These are phyloP conservation scores for Corythornis vintsioides DNA, from an alignment of 2,113 vertebrate genomes.

Conservation along the genomic window DNA sequence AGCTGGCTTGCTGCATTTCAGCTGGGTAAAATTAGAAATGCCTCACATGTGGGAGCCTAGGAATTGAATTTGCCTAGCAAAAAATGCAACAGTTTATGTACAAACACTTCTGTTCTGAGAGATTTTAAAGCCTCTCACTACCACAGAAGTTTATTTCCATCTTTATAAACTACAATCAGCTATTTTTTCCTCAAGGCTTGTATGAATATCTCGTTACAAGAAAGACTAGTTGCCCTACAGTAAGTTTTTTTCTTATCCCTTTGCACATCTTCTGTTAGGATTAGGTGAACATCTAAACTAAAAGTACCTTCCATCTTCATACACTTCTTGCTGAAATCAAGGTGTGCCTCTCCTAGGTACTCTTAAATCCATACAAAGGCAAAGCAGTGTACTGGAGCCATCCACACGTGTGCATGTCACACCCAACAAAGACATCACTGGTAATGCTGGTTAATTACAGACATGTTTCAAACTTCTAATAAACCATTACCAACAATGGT, in stretches of 20 bases:
- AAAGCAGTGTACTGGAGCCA: not conserved
- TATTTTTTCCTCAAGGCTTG: not conserved
- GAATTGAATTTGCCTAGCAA: not conserved
- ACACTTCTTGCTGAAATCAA: not conserved
- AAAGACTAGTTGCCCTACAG: not conserved
- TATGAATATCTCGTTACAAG: not conserved
- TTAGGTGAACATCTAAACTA: not conserved
- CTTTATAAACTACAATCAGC: not conserved
- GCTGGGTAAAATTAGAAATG: conserved; percentile 54
- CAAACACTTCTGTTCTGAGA: not conserved
- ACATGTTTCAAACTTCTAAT: conserved; percentile 26
- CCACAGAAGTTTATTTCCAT: not conserved
- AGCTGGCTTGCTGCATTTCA: not conserved
- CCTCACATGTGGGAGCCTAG: not conserved
- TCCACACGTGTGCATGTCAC: not conserved
- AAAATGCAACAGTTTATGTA: not conserved
- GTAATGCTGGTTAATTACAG: conserved; percentile 24
- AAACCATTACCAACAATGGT: conserved; percentile 42
- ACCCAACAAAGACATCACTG: conserved; percentile 17
- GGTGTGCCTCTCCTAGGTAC: not conserved
- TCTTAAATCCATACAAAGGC: not conserved
- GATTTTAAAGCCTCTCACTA: not conserved
- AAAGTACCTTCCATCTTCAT: not conserved
- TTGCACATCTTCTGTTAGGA: not conserved
- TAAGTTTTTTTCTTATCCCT: not conserved